These are phyloP conservation scores for Drosophila subobscura DNA, from an alignment of 1,140 invertebrate genomes.

Conservation along the genomic window DNA sequence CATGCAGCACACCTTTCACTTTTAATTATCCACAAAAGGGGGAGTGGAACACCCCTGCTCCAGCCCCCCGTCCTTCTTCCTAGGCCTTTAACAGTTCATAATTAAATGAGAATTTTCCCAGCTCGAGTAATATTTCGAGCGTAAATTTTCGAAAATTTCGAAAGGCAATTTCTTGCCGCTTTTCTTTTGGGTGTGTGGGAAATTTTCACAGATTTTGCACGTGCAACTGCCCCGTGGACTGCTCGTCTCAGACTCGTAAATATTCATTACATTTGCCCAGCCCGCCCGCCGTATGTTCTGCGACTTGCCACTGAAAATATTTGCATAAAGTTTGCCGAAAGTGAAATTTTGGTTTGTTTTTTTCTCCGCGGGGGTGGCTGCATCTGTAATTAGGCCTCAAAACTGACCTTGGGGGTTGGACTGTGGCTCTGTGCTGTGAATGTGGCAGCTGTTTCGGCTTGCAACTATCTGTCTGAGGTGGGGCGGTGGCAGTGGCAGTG, in stretches of 20 bases:
- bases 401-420: constrained; percentile 57
- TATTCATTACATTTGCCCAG: constrained; percentile 68
- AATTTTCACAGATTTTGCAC: constrained; percentile 70
- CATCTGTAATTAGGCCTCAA: constrained; percentile 66
- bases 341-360: constrained; percentile 46
- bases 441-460: constrained; percentile 56
- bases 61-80: constrained; percentile 4
- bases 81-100: constrained; percentile 60
- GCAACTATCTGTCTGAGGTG: constrained; percentile 41
- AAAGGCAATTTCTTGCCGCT: constrained; percentile 42
- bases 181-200: constrained; percentile 50
- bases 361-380: constrained; percentile 37
- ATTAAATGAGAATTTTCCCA: constrained; percentile 76
- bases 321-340: constrained; percentile 75
- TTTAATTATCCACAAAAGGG: constrained; percentile 58
- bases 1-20: constrained; percentile 49
- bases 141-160: constrained; percentile 52
- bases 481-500: background rate
- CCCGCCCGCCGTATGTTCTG: constrained; percentile 44
- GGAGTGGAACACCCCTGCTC: constrained; percentile 1
- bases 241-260: constrained; percentile 59
- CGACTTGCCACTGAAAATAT: constrained; percentile 48
- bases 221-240: constrained; percentile 26
- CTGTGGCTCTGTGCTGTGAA: constrained; percentile 30
- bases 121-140: constrained; percentile 60